Evolutionary conservation across 2,113 vertebrate species (phyloP).

Genomic region (Eclectus roratus): DNA sequence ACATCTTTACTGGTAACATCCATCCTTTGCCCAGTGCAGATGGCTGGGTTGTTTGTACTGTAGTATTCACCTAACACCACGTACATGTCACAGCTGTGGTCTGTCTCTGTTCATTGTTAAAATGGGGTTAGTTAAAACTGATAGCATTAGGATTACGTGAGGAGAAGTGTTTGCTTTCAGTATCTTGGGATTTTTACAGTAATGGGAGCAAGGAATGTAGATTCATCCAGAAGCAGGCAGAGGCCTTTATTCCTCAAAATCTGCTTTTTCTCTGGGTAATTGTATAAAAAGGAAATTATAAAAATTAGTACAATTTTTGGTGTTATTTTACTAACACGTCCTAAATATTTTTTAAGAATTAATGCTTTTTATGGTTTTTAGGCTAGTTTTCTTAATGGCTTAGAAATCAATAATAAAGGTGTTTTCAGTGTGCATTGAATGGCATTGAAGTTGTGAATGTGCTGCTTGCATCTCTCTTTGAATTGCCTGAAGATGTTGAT

Average conservation of each 20-base stretch:
- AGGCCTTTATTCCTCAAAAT: background rate
- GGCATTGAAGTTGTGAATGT: background rate
- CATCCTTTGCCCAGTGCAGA: background rate
- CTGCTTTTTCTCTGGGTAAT: background rate
- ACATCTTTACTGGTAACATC: background rate
- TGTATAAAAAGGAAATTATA: background rate
- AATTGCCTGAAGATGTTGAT: background rate
- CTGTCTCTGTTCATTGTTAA: background rate
- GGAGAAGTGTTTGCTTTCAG: background rate
- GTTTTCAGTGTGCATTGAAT: background rate
- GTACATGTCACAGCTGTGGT: rapidly evolving
- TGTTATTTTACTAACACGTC: background rate
- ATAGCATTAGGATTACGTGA: background rate
- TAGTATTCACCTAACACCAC: background rate
- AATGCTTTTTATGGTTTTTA: background rate
- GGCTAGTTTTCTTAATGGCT: background rate
- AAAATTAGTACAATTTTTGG: background rate
- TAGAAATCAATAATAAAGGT: background rate
- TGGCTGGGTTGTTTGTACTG: background rate
- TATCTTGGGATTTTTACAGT: background rate
- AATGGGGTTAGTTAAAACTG: background rate
- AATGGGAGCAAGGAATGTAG: background rate
- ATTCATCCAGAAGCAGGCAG: background rate
- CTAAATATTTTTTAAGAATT: background rate
- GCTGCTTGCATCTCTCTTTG: background rate